These are phyloP conservation scores for Parazoanthus darwini DNA, from an alignment of 92 coral and sea anemone species.

Conservation along the genomic window DNA sequence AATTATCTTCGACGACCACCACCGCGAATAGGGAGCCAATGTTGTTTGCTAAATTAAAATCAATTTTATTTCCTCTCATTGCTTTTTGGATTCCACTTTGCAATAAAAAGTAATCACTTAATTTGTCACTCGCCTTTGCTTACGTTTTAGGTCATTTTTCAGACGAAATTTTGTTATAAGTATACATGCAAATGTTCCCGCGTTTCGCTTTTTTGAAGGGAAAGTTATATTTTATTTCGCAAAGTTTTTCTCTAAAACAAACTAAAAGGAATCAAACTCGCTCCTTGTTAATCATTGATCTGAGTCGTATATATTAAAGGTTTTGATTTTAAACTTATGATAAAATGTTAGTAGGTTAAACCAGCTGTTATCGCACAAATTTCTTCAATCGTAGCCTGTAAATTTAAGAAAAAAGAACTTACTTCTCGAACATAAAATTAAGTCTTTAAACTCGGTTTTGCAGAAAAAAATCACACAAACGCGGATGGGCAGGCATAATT, in stretches of 20 bases:
- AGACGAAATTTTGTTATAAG: not conserved
- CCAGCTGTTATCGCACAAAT: not conserved
- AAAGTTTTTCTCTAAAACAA: not conserved
- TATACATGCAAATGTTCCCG: not conserved
- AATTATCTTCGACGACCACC: constrained; percentile 5
- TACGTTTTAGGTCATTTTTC: constrained; percentile 38
- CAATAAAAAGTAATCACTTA: constrained; percentile 23
- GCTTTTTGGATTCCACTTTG: constrained; percentile 18
- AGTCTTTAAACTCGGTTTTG: not conserved
- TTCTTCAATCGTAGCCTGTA: not conserved
- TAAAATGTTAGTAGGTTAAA: constrained; percentile 7
- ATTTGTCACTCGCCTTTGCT: constrained; percentile 33
- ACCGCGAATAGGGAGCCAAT: not conserved
- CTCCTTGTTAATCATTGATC: not conserved
- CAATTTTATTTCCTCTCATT: constrained; percentile 25
- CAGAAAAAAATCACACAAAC: not conserved
- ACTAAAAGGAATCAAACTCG: not conserved
- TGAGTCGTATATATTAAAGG: not conserved
- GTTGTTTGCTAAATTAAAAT: constrained; percentile 18
- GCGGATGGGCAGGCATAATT: not conserved
- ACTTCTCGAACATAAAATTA: not conserved
- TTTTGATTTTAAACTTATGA: not conserved
- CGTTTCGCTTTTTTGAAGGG: not conserved
- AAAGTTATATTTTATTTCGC: not conserved
- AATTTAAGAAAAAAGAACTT: constrained; percentile 1